Base-by-base conservation (phyloP, 1,140 invertebrate species). In the Ladona fulva region DNA sequence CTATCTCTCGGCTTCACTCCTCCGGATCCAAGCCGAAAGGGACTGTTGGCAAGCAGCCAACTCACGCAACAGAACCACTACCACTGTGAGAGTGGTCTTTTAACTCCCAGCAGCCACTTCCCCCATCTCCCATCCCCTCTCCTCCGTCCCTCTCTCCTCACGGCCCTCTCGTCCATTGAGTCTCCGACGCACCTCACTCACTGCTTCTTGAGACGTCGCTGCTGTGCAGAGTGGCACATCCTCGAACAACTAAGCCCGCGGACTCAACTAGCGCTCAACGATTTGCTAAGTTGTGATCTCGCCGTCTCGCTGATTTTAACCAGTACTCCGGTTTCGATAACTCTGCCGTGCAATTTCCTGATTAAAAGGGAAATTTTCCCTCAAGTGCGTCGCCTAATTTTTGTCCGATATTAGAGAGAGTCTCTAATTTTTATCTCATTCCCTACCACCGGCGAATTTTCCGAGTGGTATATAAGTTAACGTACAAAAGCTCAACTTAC, bases 91-190 rank as follows among this genome's bases (percentile, higher is more conserved):
- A 66, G 52, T 66, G 52, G 52, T 66, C 52, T 66, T 66, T 66
- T 66, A 19, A 16, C 52, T 22, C 52, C 52, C 3, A 12, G 5
- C 52, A 16, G 5, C 5, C 12, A 12, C 52, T 22, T 5, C n/a
- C 52, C 14, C 12, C 44, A 19, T 11, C 44, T 52, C 44, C 44
- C 44, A 19, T 52, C 44, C 44, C 44, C 44, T 19, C 19, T 52
- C 44, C 52, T 22, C 52, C 5, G 1, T 12, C 52, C n/a, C 52
- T 66, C 3, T 12, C 52, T 66, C n/a, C 52, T 66, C 52, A 66
- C 52, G 52, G 52, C 52, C 52, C 52, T 66, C 52, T 66, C 52
- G 52, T 66, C 52, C 52, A 66, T 66, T 66, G 52, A 66, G 52
- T 66, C 52, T 66, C 52, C 52, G 14, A 66, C n/a, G 29, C 52